phyloP scores from a whole-genome alignment of 2,797 vertebrate species.

The Myotis findleyi region DNA sequence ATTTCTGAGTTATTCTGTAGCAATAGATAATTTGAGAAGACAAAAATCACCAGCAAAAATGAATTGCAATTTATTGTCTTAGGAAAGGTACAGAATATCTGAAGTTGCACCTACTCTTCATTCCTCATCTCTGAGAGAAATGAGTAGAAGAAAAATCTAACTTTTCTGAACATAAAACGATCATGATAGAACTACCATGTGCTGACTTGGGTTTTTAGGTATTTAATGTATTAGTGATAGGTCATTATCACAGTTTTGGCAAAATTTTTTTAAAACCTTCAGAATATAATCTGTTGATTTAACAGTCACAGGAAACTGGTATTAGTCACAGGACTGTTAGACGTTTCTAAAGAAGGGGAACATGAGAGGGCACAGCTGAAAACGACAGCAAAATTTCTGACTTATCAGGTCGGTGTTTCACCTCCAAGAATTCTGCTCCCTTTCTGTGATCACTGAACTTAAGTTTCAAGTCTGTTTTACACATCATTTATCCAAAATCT shows the following conservation, averaged over 20 bases:
- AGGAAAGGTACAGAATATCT: conserved; percentile 10
- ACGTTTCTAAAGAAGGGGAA: neutral
- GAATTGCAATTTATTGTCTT: neutral
- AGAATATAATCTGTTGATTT: neutral
- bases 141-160: conserved; percentile 26
- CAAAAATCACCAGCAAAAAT: conserved; percentile 50
- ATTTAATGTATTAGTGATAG: conserved; percentile 27
- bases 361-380: neutral
- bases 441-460: neutral
- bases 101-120: neutral
- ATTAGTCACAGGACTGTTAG: neutral
- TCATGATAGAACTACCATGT: neutral
- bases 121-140: conserved; percentile 18
- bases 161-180: conserved; percentile 26
- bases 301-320: neutral
- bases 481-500: neutral
- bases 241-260: neutral
- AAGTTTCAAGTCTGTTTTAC: neutral
- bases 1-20: conserved; percentile 48
- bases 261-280: neutral
- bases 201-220: neutral
- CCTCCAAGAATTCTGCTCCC: neutral
- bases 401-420: neutral
- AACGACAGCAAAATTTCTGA: neutral
- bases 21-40: conserved; percentile 34